These are phyloP conservation scores for Alcis repandata DNA, from an alignment of 2,888 invertebrate species.

Conservation along the genomic window DNA sequence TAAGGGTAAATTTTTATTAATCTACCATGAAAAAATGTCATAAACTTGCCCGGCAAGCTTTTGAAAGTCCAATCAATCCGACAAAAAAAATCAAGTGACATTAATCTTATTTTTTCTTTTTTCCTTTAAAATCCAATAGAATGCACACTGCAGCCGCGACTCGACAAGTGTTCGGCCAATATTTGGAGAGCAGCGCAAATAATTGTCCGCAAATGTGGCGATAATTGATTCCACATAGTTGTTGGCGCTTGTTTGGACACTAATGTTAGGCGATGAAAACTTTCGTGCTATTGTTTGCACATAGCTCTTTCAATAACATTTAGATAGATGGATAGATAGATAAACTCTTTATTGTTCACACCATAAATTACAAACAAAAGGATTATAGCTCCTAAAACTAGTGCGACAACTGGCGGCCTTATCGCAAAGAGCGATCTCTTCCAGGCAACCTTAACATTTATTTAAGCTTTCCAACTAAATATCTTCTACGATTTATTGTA, in stretches of 20 bases:
- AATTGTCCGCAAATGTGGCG: constrained; percentile 27
- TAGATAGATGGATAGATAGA: too few relatives aligned
- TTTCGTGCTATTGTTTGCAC: too few relatives aligned
- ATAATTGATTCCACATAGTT: constrained; percentile 34
- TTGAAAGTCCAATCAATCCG: neutral
- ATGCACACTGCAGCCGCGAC: constrained; percentile 3
- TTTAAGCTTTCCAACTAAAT: too few relatives aligned
- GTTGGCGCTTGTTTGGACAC: neutral
- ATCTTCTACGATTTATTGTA: too few relatives aligned
- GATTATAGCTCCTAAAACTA: too few relatives aligned
- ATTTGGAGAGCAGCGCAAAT: constrained; percentile 35
- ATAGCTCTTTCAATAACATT: too few relatives aligned
- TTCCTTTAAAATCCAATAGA: constrained; percentile 30
- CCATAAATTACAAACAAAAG: too few relatives aligned
- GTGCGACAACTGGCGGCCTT: too few relatives aligned
- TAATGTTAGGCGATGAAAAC: constrained; percentile 3
- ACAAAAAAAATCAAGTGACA: neutral
- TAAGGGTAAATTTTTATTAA: neutral
- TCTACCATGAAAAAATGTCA: neutral
- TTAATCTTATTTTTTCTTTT: neutral
- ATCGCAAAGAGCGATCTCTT: too few relatives aligned
- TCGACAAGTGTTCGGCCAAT: constrained; percentile 32
- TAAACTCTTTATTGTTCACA: too few relatives aligned
- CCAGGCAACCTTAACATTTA: too few relatives aligned
- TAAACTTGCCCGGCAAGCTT: neutral